phyloP scores from a whole-genome alignment of 2,797 vertebrate genomes.

The Sylvilagus floridanus region DNA sequence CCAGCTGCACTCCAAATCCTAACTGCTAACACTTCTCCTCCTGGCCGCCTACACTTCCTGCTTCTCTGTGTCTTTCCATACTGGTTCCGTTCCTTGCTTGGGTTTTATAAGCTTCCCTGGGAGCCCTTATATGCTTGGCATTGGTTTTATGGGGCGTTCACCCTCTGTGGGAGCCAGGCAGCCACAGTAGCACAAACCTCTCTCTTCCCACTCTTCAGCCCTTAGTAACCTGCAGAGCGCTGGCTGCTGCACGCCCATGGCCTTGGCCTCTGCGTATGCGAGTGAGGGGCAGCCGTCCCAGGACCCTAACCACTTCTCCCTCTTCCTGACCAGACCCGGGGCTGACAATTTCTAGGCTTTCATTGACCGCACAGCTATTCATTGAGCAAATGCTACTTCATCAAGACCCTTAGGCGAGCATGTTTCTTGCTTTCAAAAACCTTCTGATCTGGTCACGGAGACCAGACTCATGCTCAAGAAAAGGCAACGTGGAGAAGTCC shows the following conservation, averaged over 20 bases:
- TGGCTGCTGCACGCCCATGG: not conserved
- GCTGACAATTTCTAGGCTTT: not conserved
- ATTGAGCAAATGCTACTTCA: not conserved
- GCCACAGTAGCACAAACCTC: too few relatives aligned
- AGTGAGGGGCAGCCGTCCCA: not conserved
- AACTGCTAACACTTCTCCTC: not conserved
- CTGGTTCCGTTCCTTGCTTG: not conserved
- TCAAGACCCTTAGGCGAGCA: not conserved
- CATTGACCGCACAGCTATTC: not conserved
- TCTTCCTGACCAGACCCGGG: not conserved
- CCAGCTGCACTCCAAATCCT: not conserved
- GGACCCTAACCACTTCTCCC: not conserved
- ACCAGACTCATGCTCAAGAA: not conserved
- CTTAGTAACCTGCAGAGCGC: not conserved
- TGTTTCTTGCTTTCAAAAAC: not conserved
- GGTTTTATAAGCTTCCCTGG: not conserved
- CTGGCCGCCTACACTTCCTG: not conserved
- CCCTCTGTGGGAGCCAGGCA: not conserved
- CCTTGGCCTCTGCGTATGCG: not conserved
- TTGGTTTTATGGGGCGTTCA: not conserved
- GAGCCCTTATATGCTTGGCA: not conserved
- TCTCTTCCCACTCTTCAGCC: not conserved
- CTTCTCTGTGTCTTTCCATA: not conserved
- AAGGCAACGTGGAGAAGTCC: not conserved
- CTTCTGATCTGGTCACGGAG: not conserved